These are phyloP conservation scores for Temnopleurus reevesii DNA, from an alignment of 53 echinoderm and acorn worm genomes.

Conservation along the genomic window DNA sequence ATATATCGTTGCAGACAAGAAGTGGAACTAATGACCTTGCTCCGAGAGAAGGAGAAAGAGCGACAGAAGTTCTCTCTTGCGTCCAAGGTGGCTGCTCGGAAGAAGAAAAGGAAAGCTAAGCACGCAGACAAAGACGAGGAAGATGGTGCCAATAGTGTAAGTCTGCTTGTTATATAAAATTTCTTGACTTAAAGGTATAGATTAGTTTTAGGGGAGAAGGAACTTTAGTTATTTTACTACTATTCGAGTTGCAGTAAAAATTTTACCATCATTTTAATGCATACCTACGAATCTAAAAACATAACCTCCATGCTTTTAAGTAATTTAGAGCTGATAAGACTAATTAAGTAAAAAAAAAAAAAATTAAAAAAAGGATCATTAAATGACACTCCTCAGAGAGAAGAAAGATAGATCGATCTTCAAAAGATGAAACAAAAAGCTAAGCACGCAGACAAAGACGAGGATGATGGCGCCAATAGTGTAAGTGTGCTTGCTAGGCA, in stretches of 20 bases:
- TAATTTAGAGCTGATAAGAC: too few species aligned
- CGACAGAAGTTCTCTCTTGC: slow-evolving; percentile 82
- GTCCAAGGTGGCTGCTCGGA: slow-evolving; percentile 84
- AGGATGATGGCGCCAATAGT: background rate
- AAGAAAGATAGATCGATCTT: slow-evolving; percentile 83
- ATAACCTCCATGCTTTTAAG: too few species aligned
- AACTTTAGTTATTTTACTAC: too few species aligned
- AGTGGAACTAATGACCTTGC: slow-evolving; percentile 86
- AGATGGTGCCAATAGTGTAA: background rate
- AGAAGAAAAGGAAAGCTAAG: slow-evolving; percentile 60
- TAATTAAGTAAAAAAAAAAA: too few species aligned
- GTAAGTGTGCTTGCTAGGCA: background rate
- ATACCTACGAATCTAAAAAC: too few species aligned
- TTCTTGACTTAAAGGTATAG: too few species aligned
- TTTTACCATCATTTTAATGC: too few species aligned
- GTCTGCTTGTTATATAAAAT: background rate
- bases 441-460: background rate
- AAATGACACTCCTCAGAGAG: slow-evolving; percentile 82
- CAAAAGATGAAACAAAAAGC: slow-evolving; percentile 66
- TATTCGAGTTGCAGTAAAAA: too few species aligned
- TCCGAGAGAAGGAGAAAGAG: slow-evolving; percentile 83
- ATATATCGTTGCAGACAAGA: slow-evolving; percentile 75
- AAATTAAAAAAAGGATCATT: too few species aligned
- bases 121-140: background rate
- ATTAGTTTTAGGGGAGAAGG: too few species aligned